Base-by-base conservation (phyloP, 2,113 vertebrate genomes). In the Eublepharis macularius region DNA sequence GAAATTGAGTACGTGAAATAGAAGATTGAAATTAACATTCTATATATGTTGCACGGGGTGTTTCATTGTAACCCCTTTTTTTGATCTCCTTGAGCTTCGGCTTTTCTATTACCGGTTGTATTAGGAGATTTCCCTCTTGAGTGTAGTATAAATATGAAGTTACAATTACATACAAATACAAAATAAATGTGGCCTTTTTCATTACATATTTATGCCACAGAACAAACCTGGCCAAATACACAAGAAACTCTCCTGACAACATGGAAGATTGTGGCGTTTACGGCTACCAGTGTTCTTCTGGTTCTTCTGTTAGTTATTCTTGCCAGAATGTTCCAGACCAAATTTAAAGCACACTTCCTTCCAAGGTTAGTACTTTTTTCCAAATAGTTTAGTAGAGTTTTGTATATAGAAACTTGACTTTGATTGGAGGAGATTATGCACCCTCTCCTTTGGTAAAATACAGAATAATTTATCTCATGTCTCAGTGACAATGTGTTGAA, bases 181-280 rank as follows among this genome's bases (percentile, higher is more conserved):
- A 10, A 29, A 29, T 63, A 63, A 4, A 63, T 34, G 43, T 83
- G 70, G 57, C 47, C 88, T 65, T 88, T 66, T 70, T 36, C 54
- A 41, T 75, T 87, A 32, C 76, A 54, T 70, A 91, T 43, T 94
- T 87, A 68, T 87, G 1, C 10, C 81, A 3, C 94, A 98, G 97
- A 98, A 86, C 95, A 97, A 94, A 95, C 95, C 0, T 97, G 97
- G 97, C 97, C 97, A 79, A 92, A 95, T 89, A 95, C 96, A 45
- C 96, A 97, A 11, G 97, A 97, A 87, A 97, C 96, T 69, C 96
- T 98, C 78, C 94, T 98, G 90, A 97, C 96, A 12, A 97, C 97
- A 1, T 98, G 98, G 98, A 98, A 97, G 92, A 97, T 98, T 68
- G 97, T 98, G 91, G 97, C 97, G 0, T 97, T 97, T 93, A 98